These are phyloP conservation scores for Agriotes lineatus DNA, from an alignment of 2,888 invertebrate genomes.

Conservation along the genomic window DNA sequence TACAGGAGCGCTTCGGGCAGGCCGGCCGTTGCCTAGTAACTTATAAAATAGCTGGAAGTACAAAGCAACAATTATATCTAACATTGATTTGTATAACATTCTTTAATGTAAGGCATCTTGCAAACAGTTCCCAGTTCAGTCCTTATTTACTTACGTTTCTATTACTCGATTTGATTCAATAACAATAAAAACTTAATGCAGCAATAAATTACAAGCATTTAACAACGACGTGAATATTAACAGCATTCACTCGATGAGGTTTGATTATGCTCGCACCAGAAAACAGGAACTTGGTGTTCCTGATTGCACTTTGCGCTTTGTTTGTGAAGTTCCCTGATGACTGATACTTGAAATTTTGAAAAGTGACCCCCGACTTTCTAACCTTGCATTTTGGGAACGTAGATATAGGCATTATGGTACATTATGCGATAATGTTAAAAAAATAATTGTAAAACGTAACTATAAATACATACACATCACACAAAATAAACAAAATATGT, in stretches of 20 bases:
- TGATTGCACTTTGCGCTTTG: too few species aligned
- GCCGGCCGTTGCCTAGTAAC: slow-evolving; percentile 15
- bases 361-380: too few species aligned
- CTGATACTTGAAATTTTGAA: too few species aligned
- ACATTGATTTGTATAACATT: slow-evolving; percentile 40
- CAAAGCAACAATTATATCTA: slow-evolving; percentile 45
- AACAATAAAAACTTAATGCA: neutral
- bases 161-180: neutral
- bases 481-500: slow-evolving; percentile 42
- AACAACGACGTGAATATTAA: too few species aligned
- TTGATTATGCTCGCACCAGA: too few species aligned
- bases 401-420: slow-evolving; percentile 30
- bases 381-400: slow-evolving; percentile 25
- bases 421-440: slow-evolving; percentile 27
- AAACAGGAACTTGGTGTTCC: too few species aligned
- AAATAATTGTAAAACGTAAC: slow-evolving; percentile 37
- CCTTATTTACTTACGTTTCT: slow-evolving; percentile 9
- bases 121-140: slow-evolving; percentile 38
- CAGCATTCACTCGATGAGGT: too few species aligned
- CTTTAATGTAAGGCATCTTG: slow-evolving; percentile 35
- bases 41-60: slow-evolving; percentile 44
- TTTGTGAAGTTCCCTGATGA: too few species aligned
- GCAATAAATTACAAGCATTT: neutral
- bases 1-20: slow-evolving; percentile 8
- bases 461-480: slow-evolving; percentile 46